These are phyloP conservation scores for Cataglyphis cursor DNA, from an alignment of 2,888 invertebrate species.

Conservation along the genomic window DNA sequence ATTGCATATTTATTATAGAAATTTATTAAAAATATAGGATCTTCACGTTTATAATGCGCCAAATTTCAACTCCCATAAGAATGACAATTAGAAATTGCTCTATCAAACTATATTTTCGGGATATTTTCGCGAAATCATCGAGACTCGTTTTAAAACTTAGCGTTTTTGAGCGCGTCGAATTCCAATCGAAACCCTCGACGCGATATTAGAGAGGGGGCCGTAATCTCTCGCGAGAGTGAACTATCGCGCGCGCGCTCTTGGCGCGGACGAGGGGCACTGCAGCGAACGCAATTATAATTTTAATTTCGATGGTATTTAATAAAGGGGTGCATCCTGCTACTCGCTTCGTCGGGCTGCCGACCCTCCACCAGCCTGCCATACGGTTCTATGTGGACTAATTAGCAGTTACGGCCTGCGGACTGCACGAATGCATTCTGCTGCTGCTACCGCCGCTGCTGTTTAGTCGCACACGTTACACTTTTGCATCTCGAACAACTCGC, in stretches of 20 bases:
- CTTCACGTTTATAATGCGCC: not conserved
- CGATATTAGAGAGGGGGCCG: constrained; percentile 60
- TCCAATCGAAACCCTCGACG: constrained; percentile 60
- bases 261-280: constrained; percentile 73
- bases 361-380: constrained; percentile 72
- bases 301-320: constrained; percentile 87
- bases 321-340: constrained; percentile 83
- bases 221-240: constrained; percentile 66
- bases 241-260: constrained; percentile 70
- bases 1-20: not conserved
- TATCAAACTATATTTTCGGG: not conserved
- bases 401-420: constrained; percentile 81
- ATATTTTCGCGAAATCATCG: constrained; percentile 51
- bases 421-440: constrained; percentile 76
- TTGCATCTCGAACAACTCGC: constrained; percentile 65
- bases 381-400: constrained; percentile 82
- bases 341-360: constrained; percentile 71
- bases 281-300: constrained; percentile 87
- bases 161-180: constrained; percentile 65
- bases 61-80: constrained; percentile 27
- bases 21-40: constrained; percentile 16
- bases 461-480: constrained; percentile 67
- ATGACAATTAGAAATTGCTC: constrained; percentile 51
- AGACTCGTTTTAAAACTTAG: constrained; percentile 17
- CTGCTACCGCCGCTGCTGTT: constrained; percentile 62